A percentile compares a stretch with the other conserved stretches of the same genome.
phyloP scores from a whole-genome alignment of 2,888 invertebrate species.

The Leptopterna dolabrata region DNA sequence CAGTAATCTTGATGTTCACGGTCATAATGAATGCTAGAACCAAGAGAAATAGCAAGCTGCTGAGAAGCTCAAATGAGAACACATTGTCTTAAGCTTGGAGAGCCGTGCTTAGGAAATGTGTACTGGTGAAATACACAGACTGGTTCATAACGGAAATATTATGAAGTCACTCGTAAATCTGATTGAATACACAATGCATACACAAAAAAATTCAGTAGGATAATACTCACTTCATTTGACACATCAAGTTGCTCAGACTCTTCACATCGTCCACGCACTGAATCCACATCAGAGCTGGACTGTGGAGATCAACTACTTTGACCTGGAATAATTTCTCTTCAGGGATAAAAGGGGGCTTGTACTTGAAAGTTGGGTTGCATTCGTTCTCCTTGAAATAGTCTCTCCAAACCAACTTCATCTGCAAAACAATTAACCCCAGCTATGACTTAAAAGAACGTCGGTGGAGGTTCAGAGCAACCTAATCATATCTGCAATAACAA shows the following conservation, averaged over 20 bases:
- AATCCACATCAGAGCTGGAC: slow-evolving; percentile 3
- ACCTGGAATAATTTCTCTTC: neutral
- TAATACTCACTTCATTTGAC: neutral
- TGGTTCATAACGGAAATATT: too few relatives aligned
- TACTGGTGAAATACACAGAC: too few relatives aligned
- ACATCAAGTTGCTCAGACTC: neutral
- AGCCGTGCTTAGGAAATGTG: too few relatives aligned
- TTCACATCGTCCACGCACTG: neutral
- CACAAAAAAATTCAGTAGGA: too few relatives aligned
- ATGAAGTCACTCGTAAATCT: too few relatives aligned
- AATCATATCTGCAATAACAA: too few relatives aligned
- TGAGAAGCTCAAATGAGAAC: neutral
- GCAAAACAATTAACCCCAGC: neutral
- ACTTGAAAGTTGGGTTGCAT: slow-evolving; percentile 33
- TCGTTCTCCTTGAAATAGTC: slow-evolving; percentile 30
- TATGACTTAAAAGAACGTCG: too few relatives aligned
- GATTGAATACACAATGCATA: too few relatives aligned
- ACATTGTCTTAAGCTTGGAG: too few relatives aligned
- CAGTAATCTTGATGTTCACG: neutral
- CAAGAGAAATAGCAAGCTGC: neutral
- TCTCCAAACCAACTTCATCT: slow-evolving; percentile 1
- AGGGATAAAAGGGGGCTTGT: neutral
- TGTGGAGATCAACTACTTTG: slow-evolving; percentile 1
- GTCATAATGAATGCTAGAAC: neutral
- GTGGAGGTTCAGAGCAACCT: too few relatives aligned